Conservation (phyloP, 1,140 invertebrate species). For the Drosophila sp. region DNA sequence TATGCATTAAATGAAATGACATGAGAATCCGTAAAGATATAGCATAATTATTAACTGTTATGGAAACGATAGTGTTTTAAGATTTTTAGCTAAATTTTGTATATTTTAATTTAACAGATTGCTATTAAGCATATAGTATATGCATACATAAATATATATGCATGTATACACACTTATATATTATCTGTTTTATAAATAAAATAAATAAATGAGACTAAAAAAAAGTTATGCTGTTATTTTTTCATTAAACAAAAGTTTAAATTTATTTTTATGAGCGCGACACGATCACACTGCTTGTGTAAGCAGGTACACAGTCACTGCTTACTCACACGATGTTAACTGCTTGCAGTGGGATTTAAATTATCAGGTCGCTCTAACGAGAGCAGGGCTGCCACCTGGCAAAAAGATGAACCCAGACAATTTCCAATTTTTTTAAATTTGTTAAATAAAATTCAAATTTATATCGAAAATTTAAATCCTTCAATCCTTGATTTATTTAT, state of each 20-base stretch:
- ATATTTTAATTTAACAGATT: conserved; percentile 81
- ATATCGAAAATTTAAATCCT: no score
- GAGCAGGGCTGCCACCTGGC: no score
- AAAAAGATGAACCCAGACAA: no score
- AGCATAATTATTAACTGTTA: conserved; percentile 82
- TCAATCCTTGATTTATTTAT: no score
- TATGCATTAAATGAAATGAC: neutral
- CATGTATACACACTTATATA: conserved; percentile 56
- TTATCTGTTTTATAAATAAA: conserved; percentile 82
- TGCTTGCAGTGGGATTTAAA: neutral
- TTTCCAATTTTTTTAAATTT: no score
- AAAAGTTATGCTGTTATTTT: neutral
- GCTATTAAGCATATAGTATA: conserved; percentile 62
- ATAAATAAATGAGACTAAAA: conserved; percentile 54
- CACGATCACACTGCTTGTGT: neutral
- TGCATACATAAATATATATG: conserved; percentile 29
- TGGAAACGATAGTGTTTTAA: conserved; percentile 73
- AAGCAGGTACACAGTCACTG: neutral
- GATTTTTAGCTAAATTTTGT: conserved; percentile 83
- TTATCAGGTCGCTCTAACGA: no score
- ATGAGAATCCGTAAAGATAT: conserved; percentile 47
- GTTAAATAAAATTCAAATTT: no score
- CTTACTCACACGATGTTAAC: neutral
- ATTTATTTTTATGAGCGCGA: no score
- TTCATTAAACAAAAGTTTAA: no score